phyloP scores from a whole-genome alignment of 1,140 invertebrate genomes.

The Mylabris phalerata region DNA sequence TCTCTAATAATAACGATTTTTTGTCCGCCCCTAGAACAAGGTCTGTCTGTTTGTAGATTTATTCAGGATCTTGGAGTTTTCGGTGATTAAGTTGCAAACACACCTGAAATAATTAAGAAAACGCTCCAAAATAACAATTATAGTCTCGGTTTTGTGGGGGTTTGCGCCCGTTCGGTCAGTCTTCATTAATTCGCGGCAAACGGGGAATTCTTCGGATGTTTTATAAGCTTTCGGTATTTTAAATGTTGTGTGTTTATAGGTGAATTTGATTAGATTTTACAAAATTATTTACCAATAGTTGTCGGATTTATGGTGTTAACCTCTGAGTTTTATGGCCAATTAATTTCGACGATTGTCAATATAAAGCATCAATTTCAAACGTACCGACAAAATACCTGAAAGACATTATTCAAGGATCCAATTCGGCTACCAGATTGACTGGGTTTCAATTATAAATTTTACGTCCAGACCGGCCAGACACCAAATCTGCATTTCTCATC shows the following conservation, averaged over 20 bases:
- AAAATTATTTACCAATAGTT: conserved; percentile 16
- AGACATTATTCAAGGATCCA: neutral
- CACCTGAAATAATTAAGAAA: too few species aligned
- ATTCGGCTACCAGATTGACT: too few species aligned
- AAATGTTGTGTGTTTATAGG: conserved; percentile 10
- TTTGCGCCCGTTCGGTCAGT: neutral
- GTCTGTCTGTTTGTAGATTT: too few species aligned
- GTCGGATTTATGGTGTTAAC: conserved; percentile 12
- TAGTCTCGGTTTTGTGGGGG: neutral
- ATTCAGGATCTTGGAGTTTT: too few species aligned
- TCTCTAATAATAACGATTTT: too few species aligned
- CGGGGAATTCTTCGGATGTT: neutral
- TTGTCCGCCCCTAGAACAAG: too few species aligned
- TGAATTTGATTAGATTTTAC: conserved; percentile 8
- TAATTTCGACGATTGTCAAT: conserved; percentile 16
- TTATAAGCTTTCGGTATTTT: conserved; percentile 1
- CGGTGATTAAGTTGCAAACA: too few species aligned
- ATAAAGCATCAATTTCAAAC: conserved; percentile 15
- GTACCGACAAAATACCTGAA: conserved; percentile 15
- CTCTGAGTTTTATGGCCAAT: conserved; percentile 12
- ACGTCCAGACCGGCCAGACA: too few species aligned
- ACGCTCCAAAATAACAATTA: too few species aligned
- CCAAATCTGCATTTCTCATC: too few species aligned
- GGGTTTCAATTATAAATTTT: too few species aligned
- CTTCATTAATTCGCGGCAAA: neutral